These are phyloP conservation scores for Sinodicranocentrus sp. DNA, from an alignment of 2,888 invertebrate genomes.

Conservation along the genomic window DNA sequence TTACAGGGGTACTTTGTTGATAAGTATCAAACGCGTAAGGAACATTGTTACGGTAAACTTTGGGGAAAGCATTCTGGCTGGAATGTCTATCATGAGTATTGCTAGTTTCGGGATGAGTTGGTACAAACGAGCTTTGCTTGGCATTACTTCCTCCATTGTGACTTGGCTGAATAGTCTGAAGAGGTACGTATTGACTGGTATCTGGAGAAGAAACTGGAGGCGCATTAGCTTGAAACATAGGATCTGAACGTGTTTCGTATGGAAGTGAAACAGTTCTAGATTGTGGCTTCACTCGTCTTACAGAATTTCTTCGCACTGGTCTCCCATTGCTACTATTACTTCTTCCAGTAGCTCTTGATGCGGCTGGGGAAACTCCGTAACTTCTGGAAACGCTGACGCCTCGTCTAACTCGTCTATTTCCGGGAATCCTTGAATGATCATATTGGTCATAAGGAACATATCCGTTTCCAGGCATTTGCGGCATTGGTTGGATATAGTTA, in stretches of 20 bases:
- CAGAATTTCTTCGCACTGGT: conserved; percentile 35
- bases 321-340: conserved; percentile 22
- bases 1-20: conserved; percentile 21
- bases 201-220: neutral
- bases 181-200: conserved; percentile 16
- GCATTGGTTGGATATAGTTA: conserved; percentile 71
- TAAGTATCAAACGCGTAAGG: conserved; percentile 21
- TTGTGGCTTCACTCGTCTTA: conserved; percentile 46
- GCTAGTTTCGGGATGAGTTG: conserved; percentile 35
- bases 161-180: conserved; percentile 45
- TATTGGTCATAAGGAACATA: conserved; percentile 49
- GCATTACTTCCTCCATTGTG: neutral
- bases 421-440: conserved; percentile 64
- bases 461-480: conserved; percentile 59
- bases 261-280: conserved; percentile 45
- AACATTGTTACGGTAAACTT: conserved; percentile 52
- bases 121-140: conserved; percentile 37
- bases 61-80: conserved; percentile 9
- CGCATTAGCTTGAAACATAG: neutral
- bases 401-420: conserved; percentile 70
- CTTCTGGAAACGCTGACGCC: conserved; percentile 72
- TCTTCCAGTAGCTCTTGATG: conserved; percentile 8
- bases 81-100: neutral
- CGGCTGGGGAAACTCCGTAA: conserved; percentile 47
- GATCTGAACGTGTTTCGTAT: conserved; percentile 10